These are phyloP conservation scores for Sebastes minor DNA, from an alignment of 2,797 vertebrate species.

Conservation along the genomic window DNA sequence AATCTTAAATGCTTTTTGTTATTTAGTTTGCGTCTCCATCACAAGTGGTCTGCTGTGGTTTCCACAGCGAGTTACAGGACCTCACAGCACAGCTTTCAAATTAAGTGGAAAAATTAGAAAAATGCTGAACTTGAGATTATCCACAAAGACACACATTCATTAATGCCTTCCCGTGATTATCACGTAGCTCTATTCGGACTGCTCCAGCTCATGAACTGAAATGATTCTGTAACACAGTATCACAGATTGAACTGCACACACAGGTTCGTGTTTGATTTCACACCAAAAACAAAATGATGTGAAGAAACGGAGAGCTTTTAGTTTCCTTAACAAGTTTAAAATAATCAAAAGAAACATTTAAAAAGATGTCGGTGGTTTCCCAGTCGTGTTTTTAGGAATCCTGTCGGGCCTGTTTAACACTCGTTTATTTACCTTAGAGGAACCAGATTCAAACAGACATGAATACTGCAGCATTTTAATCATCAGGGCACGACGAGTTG, in stretches of 20 bases:
- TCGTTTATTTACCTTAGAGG: constrained; percentile 32
- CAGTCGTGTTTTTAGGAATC: constrained; percentile 35
- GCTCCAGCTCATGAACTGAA: neutral
- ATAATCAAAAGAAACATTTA: neutral
- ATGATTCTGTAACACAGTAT: neutral
- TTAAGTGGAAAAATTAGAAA: neutral
- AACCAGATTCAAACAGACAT: constrained; percentile 53
- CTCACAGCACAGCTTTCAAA: neutral
- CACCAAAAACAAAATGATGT: neutral
- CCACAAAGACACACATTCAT: constrained; percentile 19
- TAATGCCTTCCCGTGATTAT: neutral
- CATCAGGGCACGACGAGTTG: constrained; percentile 54
- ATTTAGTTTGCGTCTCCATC: neutral
- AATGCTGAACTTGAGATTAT: neutral
- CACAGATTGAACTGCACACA: neutral
- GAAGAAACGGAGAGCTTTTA: neutral
- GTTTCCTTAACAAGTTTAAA: neutral
- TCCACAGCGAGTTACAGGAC: neutral
- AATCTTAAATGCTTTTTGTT: neutral
- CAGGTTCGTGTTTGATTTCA: neutral
- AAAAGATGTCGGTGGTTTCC: neutral
- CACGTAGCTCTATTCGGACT: neutral
- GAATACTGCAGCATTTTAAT: constrained; percentile 56
- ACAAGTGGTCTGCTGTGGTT: neutral
- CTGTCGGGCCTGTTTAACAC: constrained; percentile 68